Conservation (phyloP, 2,113 vertebrate genomes). For the Amblyopsis rosae region DNA sequence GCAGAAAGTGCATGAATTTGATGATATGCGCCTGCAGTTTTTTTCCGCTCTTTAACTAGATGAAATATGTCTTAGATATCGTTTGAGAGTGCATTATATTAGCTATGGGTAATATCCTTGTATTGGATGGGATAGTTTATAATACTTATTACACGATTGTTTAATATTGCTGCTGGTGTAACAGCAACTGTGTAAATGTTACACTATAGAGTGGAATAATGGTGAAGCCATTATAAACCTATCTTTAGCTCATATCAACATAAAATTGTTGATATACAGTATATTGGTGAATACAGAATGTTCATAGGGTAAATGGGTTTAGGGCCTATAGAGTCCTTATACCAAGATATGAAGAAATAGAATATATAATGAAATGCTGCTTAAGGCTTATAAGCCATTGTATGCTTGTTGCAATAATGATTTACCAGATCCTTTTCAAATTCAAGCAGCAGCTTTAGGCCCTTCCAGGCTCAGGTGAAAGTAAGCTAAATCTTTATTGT, state of each 20-base stretch:
- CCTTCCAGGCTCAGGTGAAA: slow-evolving; percentile 25
- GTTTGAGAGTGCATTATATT: neutral
- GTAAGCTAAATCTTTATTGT: slow-evolving; percentile 30
- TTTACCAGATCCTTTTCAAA: slow-evolving; percentile 10
- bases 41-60: neutral
- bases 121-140: too few species aligned
- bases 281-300: slow-evolving; percentile 6
- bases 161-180: too few species aligned
- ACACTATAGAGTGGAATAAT: too few species aligned
- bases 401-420: slow-evolving; percentile 31
- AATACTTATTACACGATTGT: too few species aligned
- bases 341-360: neutral
- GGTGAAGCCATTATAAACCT: too few species aligned
- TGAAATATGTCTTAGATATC: slow-evolving; percentile 4
- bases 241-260: neutral
- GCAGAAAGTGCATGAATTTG: slow-evolving; percentile 36
- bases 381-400: slow-evolving; percentile 39
- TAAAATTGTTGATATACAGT: neutral
- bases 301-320: neutral
- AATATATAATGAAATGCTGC: slow-evolving; percentile 4
- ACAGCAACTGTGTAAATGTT: too few species aligned
- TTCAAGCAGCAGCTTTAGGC: neutral
- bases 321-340: neutral
- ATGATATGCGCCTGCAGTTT: slow-evolving; percentile 16
- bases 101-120: neutral